Conservation (phyloP, 1,140 invertebrate genomes). For the Ridgeia piscesae region DNA sequence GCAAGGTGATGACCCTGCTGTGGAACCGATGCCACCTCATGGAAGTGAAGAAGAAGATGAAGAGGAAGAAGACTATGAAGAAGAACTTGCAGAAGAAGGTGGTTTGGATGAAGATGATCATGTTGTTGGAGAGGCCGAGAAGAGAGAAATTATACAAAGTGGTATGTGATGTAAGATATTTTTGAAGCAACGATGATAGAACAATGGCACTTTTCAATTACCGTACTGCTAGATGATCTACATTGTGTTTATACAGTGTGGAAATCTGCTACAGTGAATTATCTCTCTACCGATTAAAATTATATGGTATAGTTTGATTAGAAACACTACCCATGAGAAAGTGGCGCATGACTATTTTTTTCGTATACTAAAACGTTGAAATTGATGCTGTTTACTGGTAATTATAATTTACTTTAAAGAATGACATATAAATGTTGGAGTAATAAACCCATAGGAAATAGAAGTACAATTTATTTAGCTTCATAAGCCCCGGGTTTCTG, state of each 20-base stretch:
- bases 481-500: no score
- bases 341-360: background rate
- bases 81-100: slow-evolving; percentile 25
- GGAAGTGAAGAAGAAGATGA: slow-evolving; percentile 26
- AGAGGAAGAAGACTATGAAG: slow-evolving; percentile 30
- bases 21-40: background rate
- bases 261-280: background rate
- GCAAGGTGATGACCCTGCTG: background rate
- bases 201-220: background rate
- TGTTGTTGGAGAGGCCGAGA: background rate
- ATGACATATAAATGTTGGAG: background rate
- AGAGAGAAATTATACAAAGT: slow-evolving; percentile 28
- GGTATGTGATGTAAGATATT: background rate
- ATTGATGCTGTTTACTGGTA: no score
- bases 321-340: background rate
- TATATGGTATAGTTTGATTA: background rate
- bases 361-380: no score
- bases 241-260: background rate
- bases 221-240: background rate
- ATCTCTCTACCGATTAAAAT: background rate
- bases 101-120: slow-evolving; percentile 27
- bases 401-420: no score
- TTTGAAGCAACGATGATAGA: background rate
- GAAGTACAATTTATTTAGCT: background rate
- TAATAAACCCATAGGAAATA: background rate